phyloP scores from a whole-genome alignment of 2,797 vertebrate genomes.

The Pseudotriccus pelzelni region DNA sequence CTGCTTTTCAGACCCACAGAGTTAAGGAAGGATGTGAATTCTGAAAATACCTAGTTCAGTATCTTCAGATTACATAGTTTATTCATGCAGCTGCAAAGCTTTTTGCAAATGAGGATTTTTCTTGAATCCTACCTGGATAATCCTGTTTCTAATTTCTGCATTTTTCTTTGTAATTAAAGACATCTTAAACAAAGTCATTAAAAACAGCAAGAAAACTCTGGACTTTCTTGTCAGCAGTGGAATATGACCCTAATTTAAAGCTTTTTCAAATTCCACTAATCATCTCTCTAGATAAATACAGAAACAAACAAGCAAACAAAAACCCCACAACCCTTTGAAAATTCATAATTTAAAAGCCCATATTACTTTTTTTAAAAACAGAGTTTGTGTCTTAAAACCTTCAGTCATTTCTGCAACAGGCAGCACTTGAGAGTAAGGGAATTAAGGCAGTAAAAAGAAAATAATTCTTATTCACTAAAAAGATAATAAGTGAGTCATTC shows the following conservation, averaged over 20 bases:
- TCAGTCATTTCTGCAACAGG: not conserved
- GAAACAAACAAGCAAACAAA: not conserved
- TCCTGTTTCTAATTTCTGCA: not conserved
- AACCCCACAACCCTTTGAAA: not conserved
- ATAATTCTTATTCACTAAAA: not conserved
- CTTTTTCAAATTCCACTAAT: not conserved
- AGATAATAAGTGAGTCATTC: not conserved
- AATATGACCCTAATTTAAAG: not conserved
- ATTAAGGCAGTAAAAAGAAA: not conserved
- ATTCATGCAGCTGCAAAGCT: not conserved
- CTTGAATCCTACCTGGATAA: not conserved
- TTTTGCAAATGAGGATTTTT: slow-evolving; percentile 5
- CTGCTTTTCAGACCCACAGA: not conserved
- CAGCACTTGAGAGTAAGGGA: not conserved
- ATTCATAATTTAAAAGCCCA: not conserved
- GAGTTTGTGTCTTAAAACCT: not conserved
- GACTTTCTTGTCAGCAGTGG: not conserved
- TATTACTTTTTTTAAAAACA: not conserved
- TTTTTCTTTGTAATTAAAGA: slow-evolving; percentile 5
- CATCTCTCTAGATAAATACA: not conserved
- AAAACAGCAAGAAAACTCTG: not conserved
- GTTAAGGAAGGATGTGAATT: not conserved
- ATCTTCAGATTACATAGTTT: not conserved
- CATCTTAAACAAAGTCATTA: not conserved
- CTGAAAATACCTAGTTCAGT: not conserved